Conservation (phyloP, 2,113 vertebrate species). For the Paracanthobrama guichenoti region DNA sequence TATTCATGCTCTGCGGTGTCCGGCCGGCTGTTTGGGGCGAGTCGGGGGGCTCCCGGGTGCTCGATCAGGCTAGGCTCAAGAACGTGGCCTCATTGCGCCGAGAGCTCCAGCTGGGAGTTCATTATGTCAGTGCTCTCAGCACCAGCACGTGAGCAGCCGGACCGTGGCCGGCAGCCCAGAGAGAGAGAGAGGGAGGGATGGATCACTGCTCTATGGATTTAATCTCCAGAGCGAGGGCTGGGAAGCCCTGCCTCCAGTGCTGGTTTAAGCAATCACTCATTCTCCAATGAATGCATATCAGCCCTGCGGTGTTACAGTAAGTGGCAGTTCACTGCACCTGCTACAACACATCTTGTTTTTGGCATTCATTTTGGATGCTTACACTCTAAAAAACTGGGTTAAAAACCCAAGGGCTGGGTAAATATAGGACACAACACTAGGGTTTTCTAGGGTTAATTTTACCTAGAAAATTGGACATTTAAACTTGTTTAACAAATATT, state of each 20-base stretch:
- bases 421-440: too few species aligned
- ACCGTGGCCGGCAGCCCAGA: constrained; percentile 53
- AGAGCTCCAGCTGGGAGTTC: constrained; percentile 65
- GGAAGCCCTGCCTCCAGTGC: constrained; percentile 22
- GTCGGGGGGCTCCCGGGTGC: constrained; percentile 5
- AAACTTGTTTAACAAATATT: too few species aligned
- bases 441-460: too few species aligned
- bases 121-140: constrained; percentile 64
- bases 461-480: too few species aligned
- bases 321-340: neutral
- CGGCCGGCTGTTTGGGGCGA: constrained; percentile 34
- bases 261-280: constrained; percentile 24
- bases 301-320: neutral
- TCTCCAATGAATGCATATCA: neutral
- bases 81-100: constrained; percentile 56
- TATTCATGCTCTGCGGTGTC: constrained; percentile 50
- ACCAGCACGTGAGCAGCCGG: constrained; percentile 59
- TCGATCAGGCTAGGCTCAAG: constrained; percentile 19
- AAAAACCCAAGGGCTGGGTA: too few species aligned
- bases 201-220: constrained; percentile 9
- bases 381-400: too few species aligned
- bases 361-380: neutral
- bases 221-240: constrained; percentile 40
- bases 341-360: neutral
- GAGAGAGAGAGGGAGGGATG: constrained; percentile 17